phyloP scores from a whole-genome alignment of 2,797 vertebrate species.

The Acanthiza pusilla region DNA sequence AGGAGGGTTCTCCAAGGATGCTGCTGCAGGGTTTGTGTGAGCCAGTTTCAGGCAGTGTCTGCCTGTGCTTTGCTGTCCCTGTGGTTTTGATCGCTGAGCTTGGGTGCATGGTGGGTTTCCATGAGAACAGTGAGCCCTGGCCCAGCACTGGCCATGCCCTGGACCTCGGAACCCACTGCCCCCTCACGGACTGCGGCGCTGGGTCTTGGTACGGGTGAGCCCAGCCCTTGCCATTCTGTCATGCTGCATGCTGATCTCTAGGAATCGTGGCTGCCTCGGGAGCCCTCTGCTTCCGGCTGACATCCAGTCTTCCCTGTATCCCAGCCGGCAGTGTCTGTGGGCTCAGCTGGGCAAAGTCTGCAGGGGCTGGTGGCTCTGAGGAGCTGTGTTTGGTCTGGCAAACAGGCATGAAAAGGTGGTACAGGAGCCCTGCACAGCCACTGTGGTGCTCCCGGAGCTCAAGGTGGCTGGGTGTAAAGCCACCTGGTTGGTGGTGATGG shows the following conservation, averaged over 20 bases:
- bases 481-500: fast-evolving
- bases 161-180: fast-evolving
- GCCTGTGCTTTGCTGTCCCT: fast-evolving
- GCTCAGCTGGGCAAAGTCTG: fast-evolving
- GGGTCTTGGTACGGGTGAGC: fast-evolving
- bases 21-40: fast-evolving
- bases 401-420: not conserved
- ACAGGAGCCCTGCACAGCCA: not conserved
- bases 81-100: not conserved
- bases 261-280: not conserved
- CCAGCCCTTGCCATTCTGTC: not conserved
- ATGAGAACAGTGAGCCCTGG: fast-evolving
- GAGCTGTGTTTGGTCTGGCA: not conserved
- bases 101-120: not conserved
- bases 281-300: not conserved
- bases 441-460: fast-evolving
- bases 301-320: fast-evolving
- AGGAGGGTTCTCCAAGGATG: not conserved
- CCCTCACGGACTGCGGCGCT: fast-evolving
- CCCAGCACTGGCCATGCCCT: fast-evolving
- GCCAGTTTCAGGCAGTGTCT: not conserved
- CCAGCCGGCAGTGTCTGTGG: fast-evolving
- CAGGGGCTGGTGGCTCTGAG: not conserved
- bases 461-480: not conserved
- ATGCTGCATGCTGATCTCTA: not conserved